phyloP scores from a whole-genome alignment of 2,113 vertebrate species.

The Platysteira castanea region DNA sequence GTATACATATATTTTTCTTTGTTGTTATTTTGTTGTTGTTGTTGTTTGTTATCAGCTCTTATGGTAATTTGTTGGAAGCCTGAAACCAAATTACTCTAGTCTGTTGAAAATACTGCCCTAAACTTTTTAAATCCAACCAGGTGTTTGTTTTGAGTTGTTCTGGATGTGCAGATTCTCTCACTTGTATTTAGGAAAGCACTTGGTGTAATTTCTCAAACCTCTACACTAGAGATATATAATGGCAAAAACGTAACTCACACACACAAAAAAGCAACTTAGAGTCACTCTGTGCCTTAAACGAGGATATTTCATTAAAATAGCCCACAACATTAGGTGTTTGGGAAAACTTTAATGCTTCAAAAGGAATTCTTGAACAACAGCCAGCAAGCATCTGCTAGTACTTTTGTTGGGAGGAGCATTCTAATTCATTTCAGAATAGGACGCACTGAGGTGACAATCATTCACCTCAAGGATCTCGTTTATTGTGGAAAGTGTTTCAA shows the following conservation, averaged over 20 bases:
- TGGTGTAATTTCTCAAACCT: background rate
- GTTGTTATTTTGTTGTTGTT: too few relatives aligned
- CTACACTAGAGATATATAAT: background rate
- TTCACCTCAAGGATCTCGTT: background rate
- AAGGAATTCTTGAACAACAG: background rate
- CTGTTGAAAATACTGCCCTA: background rate
- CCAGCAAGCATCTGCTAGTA: background rate
- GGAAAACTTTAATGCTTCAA: background rate
- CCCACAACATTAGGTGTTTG: background rate
- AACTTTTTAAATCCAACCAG: background rate
- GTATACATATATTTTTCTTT: background rate
- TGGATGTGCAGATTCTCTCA: background rate
- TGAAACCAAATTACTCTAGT: background rate
- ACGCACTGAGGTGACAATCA: background rate
- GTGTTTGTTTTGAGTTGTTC: background rate
- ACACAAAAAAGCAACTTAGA: background rate
- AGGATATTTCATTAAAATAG: background rate
- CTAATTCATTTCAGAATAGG: background rate
- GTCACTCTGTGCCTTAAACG: background rate
- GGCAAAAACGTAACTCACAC: background rate
- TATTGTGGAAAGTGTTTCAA: background rate
- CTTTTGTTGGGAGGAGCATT: background rate
- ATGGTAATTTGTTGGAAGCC: background rate
- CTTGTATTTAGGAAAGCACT: background rate
- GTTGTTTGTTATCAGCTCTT: background rate